Evolutionary conservation across 2,113 vertebrate genomes (phyloP).

Genomic region (Mionectes macconnelli): DNA sequence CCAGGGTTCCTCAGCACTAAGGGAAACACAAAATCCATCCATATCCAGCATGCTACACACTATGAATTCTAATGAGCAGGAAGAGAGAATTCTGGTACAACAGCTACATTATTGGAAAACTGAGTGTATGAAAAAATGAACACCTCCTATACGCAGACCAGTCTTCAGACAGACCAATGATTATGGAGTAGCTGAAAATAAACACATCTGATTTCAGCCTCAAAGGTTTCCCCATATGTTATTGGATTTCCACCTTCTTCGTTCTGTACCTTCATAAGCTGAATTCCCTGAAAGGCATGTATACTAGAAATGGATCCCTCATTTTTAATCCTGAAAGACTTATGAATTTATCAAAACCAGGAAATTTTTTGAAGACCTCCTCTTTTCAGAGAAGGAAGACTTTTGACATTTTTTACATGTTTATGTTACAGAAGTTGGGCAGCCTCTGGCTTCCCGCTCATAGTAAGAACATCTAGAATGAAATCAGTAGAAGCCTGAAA

Average conservation of each 20-base stretch:
- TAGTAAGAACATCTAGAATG: not conserved
- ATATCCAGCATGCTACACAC: not conserved
- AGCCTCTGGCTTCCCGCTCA: not conserved
- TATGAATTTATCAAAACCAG: not conserved
- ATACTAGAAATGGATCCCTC: not conserved
- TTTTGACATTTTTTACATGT: not conserved
- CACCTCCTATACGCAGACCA: not conserved
- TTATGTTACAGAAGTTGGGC: not conserved
- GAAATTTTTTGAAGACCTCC: not conserved
- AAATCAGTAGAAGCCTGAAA: not conserved
- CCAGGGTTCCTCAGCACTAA: not conserved
- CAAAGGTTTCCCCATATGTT: not conserved
- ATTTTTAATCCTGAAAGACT: not conserved
- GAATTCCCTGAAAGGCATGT: not conserved
- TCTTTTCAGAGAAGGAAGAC: not conserved
- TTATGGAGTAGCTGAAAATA: not conserved
- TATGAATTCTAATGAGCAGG: not conserved
- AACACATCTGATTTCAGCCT: not conserved
- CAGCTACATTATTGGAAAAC: not conserved
- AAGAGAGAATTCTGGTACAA: not conserved
- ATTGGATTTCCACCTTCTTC: not conserved
- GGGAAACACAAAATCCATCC: not conserved
- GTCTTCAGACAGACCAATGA: not conserved
- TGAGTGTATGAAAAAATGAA: not conserved
- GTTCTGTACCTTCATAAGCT: not conserved